Percentiles rank a stretch among this genome's conserved stretches.
These are phyloP conservation scores for Ptychochromis oligacanthus DNA, from an alignment of 2,113 vertebrate genomes.

Conservation along the genomic window DNA sequence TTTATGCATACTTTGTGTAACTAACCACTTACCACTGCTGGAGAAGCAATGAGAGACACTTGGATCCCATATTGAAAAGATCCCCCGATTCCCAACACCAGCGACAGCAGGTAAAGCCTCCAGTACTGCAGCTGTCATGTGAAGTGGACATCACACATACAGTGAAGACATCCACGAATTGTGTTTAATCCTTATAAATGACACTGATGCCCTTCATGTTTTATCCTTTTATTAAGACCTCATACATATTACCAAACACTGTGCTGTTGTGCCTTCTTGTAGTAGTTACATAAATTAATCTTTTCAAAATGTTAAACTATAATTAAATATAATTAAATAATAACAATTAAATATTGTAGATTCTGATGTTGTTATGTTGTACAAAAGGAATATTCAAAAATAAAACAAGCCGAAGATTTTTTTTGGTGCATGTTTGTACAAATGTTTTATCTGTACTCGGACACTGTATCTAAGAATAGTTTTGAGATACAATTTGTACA, in stretches of 20 bases:
- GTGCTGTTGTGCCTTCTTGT: no score
- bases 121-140: constrained; percentile 64
- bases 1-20: no score
- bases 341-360: no score
- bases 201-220: neutral
- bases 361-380: no score
- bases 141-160: neutral
- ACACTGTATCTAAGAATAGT: neutral
- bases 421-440: no score
- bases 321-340: no score
- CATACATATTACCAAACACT: no score
- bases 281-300: no score
- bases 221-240: no score
- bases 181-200: neutral
- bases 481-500: neutral
- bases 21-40: constrained; percentile 57
- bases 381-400: no score
- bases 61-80: constrained; percentile 75
- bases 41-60: constrained; percentile 68
- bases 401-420: no score
- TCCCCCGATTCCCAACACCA: constrained; percentile 72
- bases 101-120: constrained; percentile 67
- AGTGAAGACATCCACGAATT: neutral
- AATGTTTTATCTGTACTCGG: neutral
- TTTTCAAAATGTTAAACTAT: no score